Evolutionary conservation across 2,888 invertebrate species (phyloP).

Genomic region (Drosophila paramelanica): DNA sequence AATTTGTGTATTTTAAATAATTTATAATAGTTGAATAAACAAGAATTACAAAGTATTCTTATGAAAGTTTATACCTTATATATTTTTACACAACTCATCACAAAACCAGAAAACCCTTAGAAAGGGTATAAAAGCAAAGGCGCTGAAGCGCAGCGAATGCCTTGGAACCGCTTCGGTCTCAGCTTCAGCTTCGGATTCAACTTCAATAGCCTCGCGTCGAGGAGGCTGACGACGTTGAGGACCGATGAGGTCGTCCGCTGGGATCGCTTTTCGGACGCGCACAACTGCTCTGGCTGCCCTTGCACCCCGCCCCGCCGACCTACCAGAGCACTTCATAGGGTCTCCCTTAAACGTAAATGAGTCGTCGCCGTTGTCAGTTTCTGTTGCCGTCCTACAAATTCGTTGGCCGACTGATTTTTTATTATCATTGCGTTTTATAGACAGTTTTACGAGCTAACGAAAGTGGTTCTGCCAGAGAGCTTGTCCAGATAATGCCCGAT

Average conservation of each 20-base stretch:
- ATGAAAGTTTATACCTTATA: no score
- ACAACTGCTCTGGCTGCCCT: conserved; percentile 3
- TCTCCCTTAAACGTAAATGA: conserved; percentile 56
- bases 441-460: conserved; percentile 80
- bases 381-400: conserved; percentile 48
- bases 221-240: conserved; percentile 20
- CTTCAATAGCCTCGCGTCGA: conserved; percentile 6
- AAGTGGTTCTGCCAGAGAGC: conserved; percentile 73
- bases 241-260: conserved; percentile 40
- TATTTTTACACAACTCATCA: neutral
- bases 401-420: conserved; percentile 54
- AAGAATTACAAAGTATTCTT: no score
- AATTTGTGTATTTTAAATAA: neutral
- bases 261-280: conserved; percentile 50
- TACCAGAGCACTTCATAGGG: neutral
- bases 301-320: no score
- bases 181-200: conserved; percentile 6
- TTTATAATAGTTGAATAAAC: no score
- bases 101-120: neutral
- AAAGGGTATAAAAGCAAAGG: conserved; percentile 35
- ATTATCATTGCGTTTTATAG: conserved; percentile 81
- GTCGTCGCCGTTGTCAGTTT: conserved; percentile 54
- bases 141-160: conserved; percentile 59
- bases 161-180: conserved; percentile 28
- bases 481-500: conserved; percentile 59